Conservation (phyloP, 2,797 vertebrate genomes). For the Pseudochaenichthys georgianus region DNA sequence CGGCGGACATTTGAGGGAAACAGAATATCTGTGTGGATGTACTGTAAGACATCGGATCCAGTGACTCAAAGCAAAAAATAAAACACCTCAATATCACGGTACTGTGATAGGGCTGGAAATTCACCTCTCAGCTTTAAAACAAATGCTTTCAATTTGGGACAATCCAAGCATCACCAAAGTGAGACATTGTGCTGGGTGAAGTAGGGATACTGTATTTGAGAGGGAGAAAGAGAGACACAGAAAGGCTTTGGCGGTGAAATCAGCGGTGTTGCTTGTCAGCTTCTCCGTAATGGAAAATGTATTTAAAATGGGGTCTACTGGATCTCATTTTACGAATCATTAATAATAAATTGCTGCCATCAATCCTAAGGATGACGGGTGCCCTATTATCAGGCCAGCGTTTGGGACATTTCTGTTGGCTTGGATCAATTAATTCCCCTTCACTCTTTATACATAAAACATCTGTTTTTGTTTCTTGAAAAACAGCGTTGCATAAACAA, state of each 20-base stretch:
- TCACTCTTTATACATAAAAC: slow-evolving; percentile 59
- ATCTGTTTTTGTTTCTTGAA: slow-evolving; percentile 69
- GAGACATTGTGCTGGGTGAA: slow-evolving; percentile 64
- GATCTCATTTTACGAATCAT: slow-evolving; percentile 91
- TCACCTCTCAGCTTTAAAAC: slow-evolving; percentile 72
- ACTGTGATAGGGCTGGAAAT: slow-evolving; percentile 58
- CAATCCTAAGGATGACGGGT: slow-evolving; percentile 87
- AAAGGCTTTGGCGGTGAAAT: slow-evolving; percentile 74
- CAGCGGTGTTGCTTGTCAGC: slow-evolving; percentile 82
- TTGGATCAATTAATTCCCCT: slow-evolving; percentile 79
- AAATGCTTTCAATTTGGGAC: slow-evolving; percentile 81
- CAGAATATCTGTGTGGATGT: slow-evolving; percentile 45
- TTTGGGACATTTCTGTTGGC: slow-evolving; percentile 83
- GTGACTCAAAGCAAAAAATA: slow-evolving; percentile 64
- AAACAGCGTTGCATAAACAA: slow-evolving; percentile 51
- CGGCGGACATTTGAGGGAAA: slow-evolving; percentile 39
- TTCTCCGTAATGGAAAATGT: slow-evolving; percentile 86
- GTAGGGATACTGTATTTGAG: slow-evolving; percentile 67
- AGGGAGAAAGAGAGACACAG: slow-evolving; percentile 52
- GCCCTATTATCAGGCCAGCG: slow-evolving; percentile 81
- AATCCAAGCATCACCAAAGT: slow-evolving; percentile 80
- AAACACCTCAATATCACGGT: slow-evolving; percentile 63
- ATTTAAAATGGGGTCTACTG: slow-evolving; percentile 89
- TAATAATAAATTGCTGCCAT: slow-evolving; percentile 90
- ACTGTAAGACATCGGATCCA: slow-evolving; percentile 45